These are phyloP conservation scores for Montipora cactus DNA, from an alignment of 64 coral and sea anemone genomes.

Conservation along the genomic window DNA sequence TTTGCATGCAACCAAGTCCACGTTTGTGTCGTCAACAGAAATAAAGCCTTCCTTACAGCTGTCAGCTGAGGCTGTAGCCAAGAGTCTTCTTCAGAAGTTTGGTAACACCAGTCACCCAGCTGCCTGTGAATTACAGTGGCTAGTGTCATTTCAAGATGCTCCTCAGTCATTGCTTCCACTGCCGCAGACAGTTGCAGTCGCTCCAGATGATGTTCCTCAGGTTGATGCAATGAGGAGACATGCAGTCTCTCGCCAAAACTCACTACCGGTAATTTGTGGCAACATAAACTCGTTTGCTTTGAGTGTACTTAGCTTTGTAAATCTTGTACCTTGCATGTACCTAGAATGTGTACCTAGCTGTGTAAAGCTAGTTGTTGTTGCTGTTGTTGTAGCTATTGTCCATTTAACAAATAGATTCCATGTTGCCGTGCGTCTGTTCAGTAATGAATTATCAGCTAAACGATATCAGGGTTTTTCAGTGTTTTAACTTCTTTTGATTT, in stretches of 20 bases:
- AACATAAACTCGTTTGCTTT: conserved; percentile 1
- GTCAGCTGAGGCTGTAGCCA: conserved; percentile 90
- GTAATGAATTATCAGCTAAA: not conserved
- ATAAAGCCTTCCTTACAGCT: conserved; percentile 74
- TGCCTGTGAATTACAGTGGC: conserved; percentile 88
- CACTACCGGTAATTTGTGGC: conserved; percentile 28
- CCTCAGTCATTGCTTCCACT: conserved; percentile 92
- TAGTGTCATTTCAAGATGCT: conserved; percentile 94
- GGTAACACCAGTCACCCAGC: conserved; percentile 82
- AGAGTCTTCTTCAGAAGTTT: conserved; percentile 90
- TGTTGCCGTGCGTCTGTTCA: no score
- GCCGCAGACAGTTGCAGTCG: conserved; percentile 79
- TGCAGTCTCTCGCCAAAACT: conserved; percentile 10
- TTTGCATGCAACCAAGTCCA: conserved; percentile 25
- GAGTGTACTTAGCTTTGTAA: no score
- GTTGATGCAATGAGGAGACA: conserved; percentile 16
- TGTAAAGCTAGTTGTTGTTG: not conserved
- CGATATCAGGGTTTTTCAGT: not conserved
- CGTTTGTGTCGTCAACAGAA: not conserved
- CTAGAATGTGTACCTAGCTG: no score
- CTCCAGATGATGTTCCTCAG: conserved; percentile 86
- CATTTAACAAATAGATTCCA: no score
- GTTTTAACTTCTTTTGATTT: not conserved
- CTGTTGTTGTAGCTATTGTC: not conserved
- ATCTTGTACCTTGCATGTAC: no score